phyloP scores from a whole-genome alignment of 2,797 vertebrate genomes.

The Esox lucius region DNA sequence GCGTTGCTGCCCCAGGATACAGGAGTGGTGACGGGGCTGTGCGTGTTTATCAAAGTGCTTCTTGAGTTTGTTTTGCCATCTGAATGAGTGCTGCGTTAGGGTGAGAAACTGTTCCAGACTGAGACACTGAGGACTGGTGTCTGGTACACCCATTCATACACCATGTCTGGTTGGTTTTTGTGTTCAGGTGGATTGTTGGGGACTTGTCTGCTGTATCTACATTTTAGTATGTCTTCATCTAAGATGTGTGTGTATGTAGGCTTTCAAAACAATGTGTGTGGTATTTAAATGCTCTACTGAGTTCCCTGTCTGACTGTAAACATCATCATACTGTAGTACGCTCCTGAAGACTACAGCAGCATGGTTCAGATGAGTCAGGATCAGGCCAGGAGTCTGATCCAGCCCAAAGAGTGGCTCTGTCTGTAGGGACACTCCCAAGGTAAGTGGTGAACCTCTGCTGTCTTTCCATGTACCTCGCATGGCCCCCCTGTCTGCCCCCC shows the following conservation, averaged over 20 bases:
- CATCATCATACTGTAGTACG: conserved; percentile 85
- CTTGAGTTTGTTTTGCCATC: not conserved
- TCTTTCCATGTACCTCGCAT: conserved; percentile 13
- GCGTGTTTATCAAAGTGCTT: conserved; percentile 28
- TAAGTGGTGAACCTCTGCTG: conserved; percentile 71
- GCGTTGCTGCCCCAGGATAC: no score
- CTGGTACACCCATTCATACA: not conserved
- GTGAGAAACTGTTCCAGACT: not conserved
- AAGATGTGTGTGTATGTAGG: not conserved
- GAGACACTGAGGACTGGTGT: not conserved
- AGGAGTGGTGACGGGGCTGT: conserved; percentile 37
- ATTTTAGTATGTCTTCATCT: conserved; percentile 3
- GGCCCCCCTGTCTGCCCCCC: conserved; percentile 23
- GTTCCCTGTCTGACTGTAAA: conserved; percentile 68
- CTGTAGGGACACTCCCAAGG: conserved; percentile 86
- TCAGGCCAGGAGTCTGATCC: conserved; percentile 92
- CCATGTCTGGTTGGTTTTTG: not conserved
- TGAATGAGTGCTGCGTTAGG: not conserved
- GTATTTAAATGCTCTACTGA: conserved; percentile 21
- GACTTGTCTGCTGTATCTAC: conserved; percentile 5
- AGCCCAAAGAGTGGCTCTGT: conserved; percentile 99
- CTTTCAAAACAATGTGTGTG: conserved; percentile 28
- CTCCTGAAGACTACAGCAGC: conserved; percentile 92
- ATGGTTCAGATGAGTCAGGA: conserved; percentile 89
- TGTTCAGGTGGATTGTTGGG: not conserved